phyloP scores from a whole-genome alignment of 2,888 invertebrate species.

The Scrobipalpa atriplicella region DNA sequence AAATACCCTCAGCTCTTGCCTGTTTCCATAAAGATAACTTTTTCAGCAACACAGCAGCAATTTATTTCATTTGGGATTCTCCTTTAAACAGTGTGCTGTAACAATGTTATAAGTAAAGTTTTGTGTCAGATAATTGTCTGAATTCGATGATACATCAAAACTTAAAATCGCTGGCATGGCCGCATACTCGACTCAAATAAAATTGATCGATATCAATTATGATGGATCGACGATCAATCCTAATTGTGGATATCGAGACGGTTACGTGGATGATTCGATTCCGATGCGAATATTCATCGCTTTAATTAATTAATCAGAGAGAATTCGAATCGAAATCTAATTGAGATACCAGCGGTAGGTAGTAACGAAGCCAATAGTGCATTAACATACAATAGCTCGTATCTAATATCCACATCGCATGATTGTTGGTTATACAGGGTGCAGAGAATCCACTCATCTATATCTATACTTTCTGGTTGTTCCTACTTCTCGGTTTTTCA shows the following conservation, averaged over 20 bases:
- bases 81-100: background rate
- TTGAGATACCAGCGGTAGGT: slow-evolving; percentile 6
- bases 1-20: too few species aligned
- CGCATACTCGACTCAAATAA: background rate
- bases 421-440: background rate
- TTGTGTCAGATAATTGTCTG: background rate
- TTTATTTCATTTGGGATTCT: background rate
- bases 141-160: background rate
- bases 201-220: background rate
- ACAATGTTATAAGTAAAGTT: background rate
- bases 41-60: background rate
- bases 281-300: slow-evolving; percentile 1
- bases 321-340: slow-evolving; percentile 16
- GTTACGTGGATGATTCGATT: slow-evolving; percentile 3
- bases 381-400: slow-evolving; percentile 9
- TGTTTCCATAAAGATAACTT: too few species aligned
- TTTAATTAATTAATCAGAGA: slow-evolving; percentile 24
- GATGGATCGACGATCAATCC: slow-evolving; percentile 2
- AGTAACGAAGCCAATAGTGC: slow-evolving; percentile 11
- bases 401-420: slow-evolving; percentile 7
- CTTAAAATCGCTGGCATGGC: too few species aligned
- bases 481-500: too few species aligned
- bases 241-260: slow-evolving; percentile 9
- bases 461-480: too few species aligned
- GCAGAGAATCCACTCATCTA: background rate